Conservation (phyloP, 2,797 vertebrate species). For the Pseudocheirus occidentalis region DNA sequence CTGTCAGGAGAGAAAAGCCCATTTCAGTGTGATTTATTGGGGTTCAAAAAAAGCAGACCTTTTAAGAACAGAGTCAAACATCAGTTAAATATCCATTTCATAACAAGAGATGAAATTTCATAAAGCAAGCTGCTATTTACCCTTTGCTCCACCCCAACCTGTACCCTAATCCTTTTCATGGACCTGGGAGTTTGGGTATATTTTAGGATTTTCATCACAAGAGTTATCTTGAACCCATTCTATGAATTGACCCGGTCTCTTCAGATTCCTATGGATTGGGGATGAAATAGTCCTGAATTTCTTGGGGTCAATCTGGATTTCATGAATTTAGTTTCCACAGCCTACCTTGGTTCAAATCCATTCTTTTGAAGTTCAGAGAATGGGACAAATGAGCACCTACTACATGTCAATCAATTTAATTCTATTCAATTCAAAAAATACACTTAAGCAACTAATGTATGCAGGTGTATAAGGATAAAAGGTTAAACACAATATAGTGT, state of each 20-base stretch:
- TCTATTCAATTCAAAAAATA: not conserved
- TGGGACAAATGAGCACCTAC: not conserved
- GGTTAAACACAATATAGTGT: not conserved
- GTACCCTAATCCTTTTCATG: not conserved
- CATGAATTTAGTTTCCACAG: not conserved
- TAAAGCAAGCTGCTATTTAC: not conserved
- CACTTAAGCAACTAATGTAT: not conserved
- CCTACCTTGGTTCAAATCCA: not conserved
- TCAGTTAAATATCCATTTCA: not conserved
- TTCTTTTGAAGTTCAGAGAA: not conserved
- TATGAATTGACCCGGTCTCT: not conserved
- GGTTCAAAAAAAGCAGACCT: not conserved
- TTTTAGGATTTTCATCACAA: not conserved
- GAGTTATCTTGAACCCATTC: not conserved
- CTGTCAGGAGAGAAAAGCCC: not conserved
- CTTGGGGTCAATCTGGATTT: not conserved
- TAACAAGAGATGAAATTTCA: not conserved
- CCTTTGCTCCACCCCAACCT: not conserved
- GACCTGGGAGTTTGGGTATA: not conserved
- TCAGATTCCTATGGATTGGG: not conserved
- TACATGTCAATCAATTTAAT: not conserved
- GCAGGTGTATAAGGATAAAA: not conserved
- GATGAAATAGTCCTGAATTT: not conserved
- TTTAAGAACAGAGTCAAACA: not conserved
- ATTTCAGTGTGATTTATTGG: not conserved